These are phyloP conservation scores for Etheostoma cragini DNA, from an alignment of 2,113 vertebrate genomes.

Conservation along the genomic window DNA sequence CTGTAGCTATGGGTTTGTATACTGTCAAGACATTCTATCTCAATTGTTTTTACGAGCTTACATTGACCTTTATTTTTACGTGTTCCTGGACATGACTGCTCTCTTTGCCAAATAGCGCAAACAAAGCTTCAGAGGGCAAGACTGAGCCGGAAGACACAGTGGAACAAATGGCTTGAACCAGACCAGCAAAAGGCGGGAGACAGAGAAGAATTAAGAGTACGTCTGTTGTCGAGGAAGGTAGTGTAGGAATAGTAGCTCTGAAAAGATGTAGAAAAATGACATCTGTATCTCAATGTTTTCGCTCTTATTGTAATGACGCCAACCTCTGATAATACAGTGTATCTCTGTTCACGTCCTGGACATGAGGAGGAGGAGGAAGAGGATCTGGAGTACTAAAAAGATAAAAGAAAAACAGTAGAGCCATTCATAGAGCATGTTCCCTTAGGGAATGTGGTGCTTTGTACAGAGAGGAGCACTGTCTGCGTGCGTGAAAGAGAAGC, in stretches of 20 bases:
- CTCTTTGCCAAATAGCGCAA: constrained; percentile 47
- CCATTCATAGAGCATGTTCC: constrained; percentile 69
- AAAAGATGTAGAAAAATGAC: constrained; percentile 12
- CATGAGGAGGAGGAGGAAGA: constrained; percentile 51
- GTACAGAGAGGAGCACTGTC: constrained; percentile 31
- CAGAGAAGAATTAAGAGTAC: background rate
- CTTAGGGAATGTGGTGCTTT: constrained; percentile 37
- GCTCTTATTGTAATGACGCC: constrained; percentile 4
- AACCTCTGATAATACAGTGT: constrained; percentile 53
- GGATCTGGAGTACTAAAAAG: constrained; percentile 56
- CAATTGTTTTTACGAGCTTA: constrained; percentile 11
- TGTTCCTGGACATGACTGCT: constrained; percentile 26
- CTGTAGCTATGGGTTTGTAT: background rate
- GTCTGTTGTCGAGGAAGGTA: background rate
- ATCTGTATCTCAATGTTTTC: background rate
- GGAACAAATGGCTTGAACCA: constrained; percentile 26
- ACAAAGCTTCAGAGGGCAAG: constrained; percentile 11
- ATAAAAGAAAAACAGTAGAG: constrained; percentile 72
- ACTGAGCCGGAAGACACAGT: background rate
- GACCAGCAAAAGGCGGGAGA: background rate
- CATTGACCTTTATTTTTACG: constrained; percentile 41
- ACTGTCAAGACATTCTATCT: background rate
- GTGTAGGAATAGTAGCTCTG: background rate
- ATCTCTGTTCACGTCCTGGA: constrained; percentile 62
- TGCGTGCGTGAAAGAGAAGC: constrained; percentile 7